Base-by-base conservation (phyloP, 2,797 vertebrate genomes). In the Sebastes baramenuke region DNA sequence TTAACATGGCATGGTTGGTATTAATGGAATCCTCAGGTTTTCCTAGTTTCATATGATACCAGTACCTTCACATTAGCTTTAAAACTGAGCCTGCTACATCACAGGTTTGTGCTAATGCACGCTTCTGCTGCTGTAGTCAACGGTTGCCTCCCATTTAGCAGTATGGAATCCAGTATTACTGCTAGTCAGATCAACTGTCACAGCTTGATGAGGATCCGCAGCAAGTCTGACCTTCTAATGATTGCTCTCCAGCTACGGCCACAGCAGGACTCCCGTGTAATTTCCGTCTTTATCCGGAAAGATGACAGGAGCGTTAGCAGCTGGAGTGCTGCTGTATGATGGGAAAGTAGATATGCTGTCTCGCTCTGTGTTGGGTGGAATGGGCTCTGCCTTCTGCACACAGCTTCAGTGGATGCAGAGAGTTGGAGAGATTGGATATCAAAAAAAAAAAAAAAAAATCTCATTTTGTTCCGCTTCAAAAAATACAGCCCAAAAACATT, bases 161-260 rank as follows among this genome's bases (percentile, higher is more conserved):
- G 25, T 38, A 30, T 36, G 27, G 9, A 73, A 67, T 86, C 52
- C 72, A 27, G 62, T 54, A 24, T 76, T n/a, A 69, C 80, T 80
- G 71, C 56, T 73, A 67, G 70, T 77, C 81, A 84, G 64, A 85
- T 92, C 73, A 84, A 18, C 79, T 71, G 72, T 87, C 86, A 73
- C 88, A 91, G 90, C 72, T 78, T 90, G 90, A 90, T 75, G 80
- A 87, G 80, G 79, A 84, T 88, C 79, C 77, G 69, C 79, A 79
- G 87, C 65, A 84, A 42, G 80, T 79, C 72, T 91, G 92, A 94
- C 92, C 94, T 91, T 88, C 85, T 88, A 82, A 89, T 85, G 82
- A 88, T 80, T 82, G 77, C 74, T 80, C 87, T 89, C 88, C 87
- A 69, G 76, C 87, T 84, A 70, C 72, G 84, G 60, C 80, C 86